Conservation (phyloP, 1,140 invertebrate genomes). For the Acromyrmex echinatior region DNA sequence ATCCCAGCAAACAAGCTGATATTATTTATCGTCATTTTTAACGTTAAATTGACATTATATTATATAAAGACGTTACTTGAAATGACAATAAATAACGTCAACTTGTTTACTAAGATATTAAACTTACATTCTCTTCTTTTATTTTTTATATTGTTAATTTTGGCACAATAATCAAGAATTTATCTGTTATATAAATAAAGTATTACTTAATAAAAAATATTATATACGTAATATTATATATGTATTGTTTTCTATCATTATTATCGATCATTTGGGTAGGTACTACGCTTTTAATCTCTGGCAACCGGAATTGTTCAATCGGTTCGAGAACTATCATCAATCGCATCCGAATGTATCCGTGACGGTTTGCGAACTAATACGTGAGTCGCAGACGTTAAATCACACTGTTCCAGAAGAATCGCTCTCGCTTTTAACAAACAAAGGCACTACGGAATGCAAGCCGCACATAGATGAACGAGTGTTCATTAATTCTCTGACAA, state of each 20-base stretch:
- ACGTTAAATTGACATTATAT: too few species aligned
- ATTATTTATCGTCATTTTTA: too few species aligned
- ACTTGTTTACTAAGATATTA: not conserved
- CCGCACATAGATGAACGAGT: constrained; percentile 81
- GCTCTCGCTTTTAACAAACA: not conserved
- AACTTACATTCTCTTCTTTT: not conserved
- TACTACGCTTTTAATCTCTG: constrained; percentile 91
- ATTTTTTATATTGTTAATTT: constrained; percentile 24
- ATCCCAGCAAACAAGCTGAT: not conserved
- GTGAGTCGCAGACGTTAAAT: not conserved
- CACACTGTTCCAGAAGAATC: not conserved
- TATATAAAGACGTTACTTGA: too few species aligned
- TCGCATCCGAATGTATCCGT: constrained; percentile 84
- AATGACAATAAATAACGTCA: too few species aligned
- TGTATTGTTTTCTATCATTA: not conserved
- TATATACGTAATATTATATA: not conserved
- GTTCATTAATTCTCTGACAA: constrained; percentile 86
- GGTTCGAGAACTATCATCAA: constrained; percentile 86
- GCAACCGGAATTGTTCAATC: constrained; percentile 90
- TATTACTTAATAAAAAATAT: not conserved
- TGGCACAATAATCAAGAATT: not conserved
- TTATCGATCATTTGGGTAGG: constrained; percentile 80
- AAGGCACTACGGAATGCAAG: constrained; percentile 42
- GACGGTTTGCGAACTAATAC: constrained; percentile 86
- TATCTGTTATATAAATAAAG: not conserved